phyloP scores from a whole-genome alignment of 2,113 vertebrate genomes.

The Rattus norvegicus region DNA sequence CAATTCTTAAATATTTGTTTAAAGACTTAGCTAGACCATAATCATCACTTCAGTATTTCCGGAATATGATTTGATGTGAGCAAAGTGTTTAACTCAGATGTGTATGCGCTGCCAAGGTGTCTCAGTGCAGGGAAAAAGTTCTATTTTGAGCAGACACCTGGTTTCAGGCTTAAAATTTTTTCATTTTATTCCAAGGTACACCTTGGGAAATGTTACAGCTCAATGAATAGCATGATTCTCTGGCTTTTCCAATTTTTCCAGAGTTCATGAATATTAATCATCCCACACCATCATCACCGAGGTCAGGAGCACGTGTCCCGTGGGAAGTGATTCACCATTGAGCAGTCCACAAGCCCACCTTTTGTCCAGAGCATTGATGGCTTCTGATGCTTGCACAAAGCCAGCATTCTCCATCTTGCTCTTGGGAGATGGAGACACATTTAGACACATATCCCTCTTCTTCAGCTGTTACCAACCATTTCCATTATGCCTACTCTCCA shows the following conservation, averaged over 20 bases:
- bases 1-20: not conserved
- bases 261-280: constrained; percentile 56
- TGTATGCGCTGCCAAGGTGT: not conserved
- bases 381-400: not conserved
- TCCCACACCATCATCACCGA: not conserved
- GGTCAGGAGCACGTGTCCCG: not conserved
- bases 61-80: not conserved
- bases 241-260: not conserved
- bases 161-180: not conserved
- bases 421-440: not conserved
- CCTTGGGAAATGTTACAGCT: constrained; percentile 58
- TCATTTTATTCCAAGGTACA: constrained; percentile 18
- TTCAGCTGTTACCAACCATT: not conserved
- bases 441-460: not conserved
- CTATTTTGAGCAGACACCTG: constrained; percentile 48
- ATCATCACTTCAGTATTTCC: constrained; percentile 7
- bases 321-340: not conserved
- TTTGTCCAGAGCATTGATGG: not conserved
- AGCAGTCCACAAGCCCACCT: not conserved
- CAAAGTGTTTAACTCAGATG: not conserved
- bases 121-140: not conserved
- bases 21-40: not conserved
- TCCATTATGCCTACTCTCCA: not conserved
- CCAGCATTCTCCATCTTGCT: not conserved
- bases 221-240: not conserved